A percentile compares a stretch with the other conserved stretches of the same genome.
Evolutionary conservation across 2,113 vertebrate genomes (phyloP).

Genomic region (Prunella himalayana): DNA sequence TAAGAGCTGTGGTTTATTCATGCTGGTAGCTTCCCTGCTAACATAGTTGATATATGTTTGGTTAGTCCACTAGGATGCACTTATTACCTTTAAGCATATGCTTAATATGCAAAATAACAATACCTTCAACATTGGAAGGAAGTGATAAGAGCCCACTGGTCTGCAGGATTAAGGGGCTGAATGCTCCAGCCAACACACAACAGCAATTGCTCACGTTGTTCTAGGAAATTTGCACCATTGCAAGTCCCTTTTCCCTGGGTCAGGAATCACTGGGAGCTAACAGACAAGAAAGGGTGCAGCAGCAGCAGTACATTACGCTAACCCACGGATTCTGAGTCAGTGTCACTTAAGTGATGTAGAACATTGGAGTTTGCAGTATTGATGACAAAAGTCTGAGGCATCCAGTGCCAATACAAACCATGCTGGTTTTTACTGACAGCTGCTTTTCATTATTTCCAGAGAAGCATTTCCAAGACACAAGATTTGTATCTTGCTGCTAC

Average conservation of each 20-base stretch:
- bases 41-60: background rate
- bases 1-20: background rate
- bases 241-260: background rate
- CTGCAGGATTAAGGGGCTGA: background rate
- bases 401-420: background rate
- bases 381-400: background rate
- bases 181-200: background rate
- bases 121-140: background rate
- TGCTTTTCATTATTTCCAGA: slow-evolving; percentile 38
- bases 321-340: background rate
- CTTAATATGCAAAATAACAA: background rate
- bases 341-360: background rate
- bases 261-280: background rate
- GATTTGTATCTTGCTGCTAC: slow-evolving; percentile 41
- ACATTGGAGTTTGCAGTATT: background rate
- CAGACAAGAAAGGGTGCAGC: background rate
- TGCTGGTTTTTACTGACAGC: background rate
- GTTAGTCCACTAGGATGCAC: background rate
- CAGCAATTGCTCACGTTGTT: background rate
- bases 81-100: background rate
- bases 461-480: slow-evolving; percentile 15
- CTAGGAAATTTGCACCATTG: background rate
- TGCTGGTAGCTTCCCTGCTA: background rate
- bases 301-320: background rate
- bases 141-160: background rate